phyloP scores from a whole-genome alignment of 2,797 vertebrate species.

The Syngnathus acus region DNA sequence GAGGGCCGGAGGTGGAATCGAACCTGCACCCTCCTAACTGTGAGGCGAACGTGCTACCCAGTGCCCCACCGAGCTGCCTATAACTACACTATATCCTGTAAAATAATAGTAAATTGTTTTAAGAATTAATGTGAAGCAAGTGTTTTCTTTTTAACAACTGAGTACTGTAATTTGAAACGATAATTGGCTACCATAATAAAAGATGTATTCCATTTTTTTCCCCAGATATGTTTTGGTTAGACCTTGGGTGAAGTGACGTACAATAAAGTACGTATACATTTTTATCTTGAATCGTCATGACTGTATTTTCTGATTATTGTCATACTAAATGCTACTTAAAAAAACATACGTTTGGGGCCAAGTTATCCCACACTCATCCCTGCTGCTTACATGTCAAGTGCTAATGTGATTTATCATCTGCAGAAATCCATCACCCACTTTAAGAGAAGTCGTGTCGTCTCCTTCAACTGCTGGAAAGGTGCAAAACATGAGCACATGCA shows the following conservation, averaged over 20 bases:
- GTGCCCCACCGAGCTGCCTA: too few species aligned
- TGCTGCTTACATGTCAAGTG: background rate
- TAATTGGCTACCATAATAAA: background rate
- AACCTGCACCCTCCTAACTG: too few species aligned
- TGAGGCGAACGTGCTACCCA: too few species aligned
- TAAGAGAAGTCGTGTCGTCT: slow-evolving; percentile 5
- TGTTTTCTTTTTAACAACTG: background rate
- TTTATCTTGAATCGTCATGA: background rate
- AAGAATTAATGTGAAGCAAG: too few species aligned
- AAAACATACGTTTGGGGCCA: background rate
- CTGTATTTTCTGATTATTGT: background rate
- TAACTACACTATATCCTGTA: too few species aligned
- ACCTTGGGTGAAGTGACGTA: background rate
- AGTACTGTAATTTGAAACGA: background rate
- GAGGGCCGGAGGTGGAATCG: too few species aligned
- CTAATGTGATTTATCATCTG: slow-evolving; percentile 41
- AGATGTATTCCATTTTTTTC: too few species aligned
- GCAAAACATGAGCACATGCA: slow-evolving; percentile 43
- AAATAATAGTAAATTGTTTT: too few species aligned
- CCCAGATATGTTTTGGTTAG: background rate
- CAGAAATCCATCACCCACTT: slow-evolving; percentile 15
- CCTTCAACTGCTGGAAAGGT: slow-evolving; percentile 29
- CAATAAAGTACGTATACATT: background rate
- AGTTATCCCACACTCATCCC: slow-evolving; percentile 3
- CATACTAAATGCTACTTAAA: background rate